Evolutionary conservation across 2,888 invertebrate genomes (phyloP).

Genomic region (Ptilodon capucinus): DNA sequence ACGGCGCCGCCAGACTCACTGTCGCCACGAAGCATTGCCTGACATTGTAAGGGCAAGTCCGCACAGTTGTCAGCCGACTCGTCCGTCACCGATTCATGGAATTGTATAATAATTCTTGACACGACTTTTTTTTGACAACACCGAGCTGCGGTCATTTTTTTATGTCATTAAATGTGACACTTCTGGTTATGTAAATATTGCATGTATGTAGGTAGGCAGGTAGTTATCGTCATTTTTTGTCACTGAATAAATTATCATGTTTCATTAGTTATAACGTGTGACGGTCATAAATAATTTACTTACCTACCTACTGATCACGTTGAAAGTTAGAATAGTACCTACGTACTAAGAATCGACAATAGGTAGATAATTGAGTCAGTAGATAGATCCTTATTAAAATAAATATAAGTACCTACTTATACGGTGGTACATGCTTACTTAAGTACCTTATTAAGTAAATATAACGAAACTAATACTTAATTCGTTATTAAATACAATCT

Average conservation of each 20-base stretch:
- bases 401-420: too few species aligned
- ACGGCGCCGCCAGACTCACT: constrained; percentile 11
- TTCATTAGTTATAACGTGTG: neutral
- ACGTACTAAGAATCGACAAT: too few species aligned
- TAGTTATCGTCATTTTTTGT: neutral
- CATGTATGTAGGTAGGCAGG: too few species aligned
- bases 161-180: constrained; percentile 2
- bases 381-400: too few species aligned
- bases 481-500: too few species aligned
- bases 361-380: too few species aligned
- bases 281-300: neutral
- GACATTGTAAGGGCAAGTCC: constrained; percentile 13
- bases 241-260: neutral
- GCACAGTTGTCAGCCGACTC: too few species aligned
- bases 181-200: constrained; percentile 10
- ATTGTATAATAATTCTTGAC: constrained; percentile 6
- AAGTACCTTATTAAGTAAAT: too few species aligned
- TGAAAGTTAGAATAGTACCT: neutral
- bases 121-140: constrained; percentile 4
- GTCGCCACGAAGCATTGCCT: constrained; percentile 17
- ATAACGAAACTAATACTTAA: too few species aligned
- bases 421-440: too few species aligned
- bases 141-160: constrained; percentile 8
- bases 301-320: neutral
- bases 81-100: constrained; percentile 4